These are phyloP conservation scores for Amphiura filiformis DNA, from an alignment of 35 echinoderm and acorn worm genomes.

Conservation along the genomic window DNA sequence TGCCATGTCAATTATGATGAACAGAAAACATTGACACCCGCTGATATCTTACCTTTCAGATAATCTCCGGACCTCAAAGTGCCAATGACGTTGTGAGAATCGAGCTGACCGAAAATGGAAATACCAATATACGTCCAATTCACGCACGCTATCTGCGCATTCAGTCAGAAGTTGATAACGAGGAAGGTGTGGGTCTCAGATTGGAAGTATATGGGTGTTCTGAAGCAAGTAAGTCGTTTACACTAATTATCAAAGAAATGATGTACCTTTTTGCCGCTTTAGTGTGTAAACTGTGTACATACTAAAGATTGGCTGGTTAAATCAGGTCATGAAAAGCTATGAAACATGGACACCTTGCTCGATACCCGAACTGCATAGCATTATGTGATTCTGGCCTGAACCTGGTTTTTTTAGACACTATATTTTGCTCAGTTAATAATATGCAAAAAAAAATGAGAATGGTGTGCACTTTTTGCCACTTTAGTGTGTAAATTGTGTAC, in stretches of 20 bases:
- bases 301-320: not conserved
- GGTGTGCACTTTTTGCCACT: too few species aligned
- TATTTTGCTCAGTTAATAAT: too few species aligned
- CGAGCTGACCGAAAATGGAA: conserved; percentile 50
- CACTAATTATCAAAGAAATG: not conserved
- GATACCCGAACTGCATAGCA: too few species aligned
- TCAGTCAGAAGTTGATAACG: conserved; percentile 68
- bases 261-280: not conserved
- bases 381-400: too few species aligned
- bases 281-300: not conserved
- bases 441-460: too few species aligned
- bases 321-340: not conserved
- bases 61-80: conserved; percentile 50
- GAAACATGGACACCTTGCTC: too few species aligned
- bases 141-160: conserved; percentile 68
- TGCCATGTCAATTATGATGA: too few species aligned
- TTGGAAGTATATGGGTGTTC: conserved; percentile 79
- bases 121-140: conserved; percentile 62
- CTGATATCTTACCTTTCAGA: conserved; percentile 38
- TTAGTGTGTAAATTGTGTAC: too few species aligned
- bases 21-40: too few species aligned
- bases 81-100: conserved; percentile 39
- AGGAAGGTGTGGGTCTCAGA: conserved; percentile 60
- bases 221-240: conserved; percentile 51
- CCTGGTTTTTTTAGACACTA: too few species aligned